Evolutionary conservation across 2,113 vertebrate species (phyloP), one percentile per base, ranked within the genome.

Genomic region (Camelus bactrianus): DNA sequence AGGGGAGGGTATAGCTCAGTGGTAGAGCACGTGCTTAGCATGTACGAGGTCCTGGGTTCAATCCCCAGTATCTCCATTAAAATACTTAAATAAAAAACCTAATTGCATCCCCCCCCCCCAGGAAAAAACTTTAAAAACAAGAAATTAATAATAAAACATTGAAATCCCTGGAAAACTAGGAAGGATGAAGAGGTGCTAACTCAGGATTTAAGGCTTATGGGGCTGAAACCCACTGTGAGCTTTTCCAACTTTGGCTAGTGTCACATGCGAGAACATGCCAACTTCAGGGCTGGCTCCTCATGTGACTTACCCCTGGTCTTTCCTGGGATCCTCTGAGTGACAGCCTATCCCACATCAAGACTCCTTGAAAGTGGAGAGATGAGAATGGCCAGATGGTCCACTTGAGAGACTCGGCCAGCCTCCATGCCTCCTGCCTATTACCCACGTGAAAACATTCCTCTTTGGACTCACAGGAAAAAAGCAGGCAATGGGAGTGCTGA

Each of bases 401-500:
- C 24, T 24, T 50, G 15, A 28, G 8, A n/a, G 17, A 24, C 46
- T 15, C 8, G 5, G 24, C 24, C 2, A 4, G 35, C 62, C 28
- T 58, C 62, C 8, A 1, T 56, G 30, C 52, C 22, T 62, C 77
- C 48, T 38, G 35, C 50, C 15, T 4, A 13, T 52, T 28, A 48
- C 60, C 46, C 89, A 73, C 24, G 28, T 38, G n/a, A 84, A 80
- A 73, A 62, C 30, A 30, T 20, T 67, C 26, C 69, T 93, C 11
- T 35, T 28, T 6, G 19, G 83, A 62, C 19, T 76, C 13, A 0
- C 4, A 12, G 81, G 67, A 62, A 67, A 73, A 56, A 38, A 32
- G 2, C 17, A 2, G 1, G 4, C 3, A 11, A 32, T 4, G 26
- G 42, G 2, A 8, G 32, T 6, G 6, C 42, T 19, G 38, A 62